Conservation (phyloP, 2,797 vertebrate genomes). For the Pseudomugil tenellus region DNA sequence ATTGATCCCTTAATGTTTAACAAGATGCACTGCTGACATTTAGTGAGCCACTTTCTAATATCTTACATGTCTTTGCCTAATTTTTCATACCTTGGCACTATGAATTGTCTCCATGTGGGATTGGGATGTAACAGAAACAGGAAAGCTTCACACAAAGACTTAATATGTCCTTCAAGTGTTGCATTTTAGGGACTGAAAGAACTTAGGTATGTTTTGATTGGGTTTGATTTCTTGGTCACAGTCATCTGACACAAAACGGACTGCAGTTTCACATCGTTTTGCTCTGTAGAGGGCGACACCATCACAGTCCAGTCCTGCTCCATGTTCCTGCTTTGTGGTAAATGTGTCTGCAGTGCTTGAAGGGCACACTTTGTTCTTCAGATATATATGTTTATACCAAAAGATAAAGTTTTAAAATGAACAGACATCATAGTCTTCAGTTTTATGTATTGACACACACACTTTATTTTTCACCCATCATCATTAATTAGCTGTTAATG, state of each 20-base stretch:
- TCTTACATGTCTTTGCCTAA: not conserved
- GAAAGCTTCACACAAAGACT: not conserved
- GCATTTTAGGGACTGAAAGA: no score
- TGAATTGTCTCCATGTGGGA: not conserved
- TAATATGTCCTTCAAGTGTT: no score
- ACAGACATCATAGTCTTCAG: not conserved
- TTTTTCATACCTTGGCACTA: no score
- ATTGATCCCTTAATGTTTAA: not conserved
- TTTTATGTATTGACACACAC: not conserved
- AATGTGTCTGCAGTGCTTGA: not conserved
- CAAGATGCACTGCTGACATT: not conserved
- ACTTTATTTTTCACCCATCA: not conserved
- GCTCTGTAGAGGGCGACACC: slow-evolving; percentile 63
- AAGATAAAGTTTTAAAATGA: not conserved
- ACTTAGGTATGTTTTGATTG: not conserved
- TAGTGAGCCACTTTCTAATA: not conserved
- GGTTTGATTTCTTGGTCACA: not conserved
- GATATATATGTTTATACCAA: not conserved
- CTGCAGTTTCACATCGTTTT: not conserved
- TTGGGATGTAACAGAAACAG: not conserved
- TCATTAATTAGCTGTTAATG: not conserved
- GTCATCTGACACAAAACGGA: not conserved
- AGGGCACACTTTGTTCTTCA: not conserved
- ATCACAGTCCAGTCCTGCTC: not conserved
- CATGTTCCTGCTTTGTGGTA: slow-evolving; percentile 3